Percentiles rank a stretch among this genome's conserved stretches.
These are phyloP conservation scores for Xestia c-nigrum DNA, from an alignment of 2,888 invertebrate genomes.

Conservation along the genomic window DNA sequence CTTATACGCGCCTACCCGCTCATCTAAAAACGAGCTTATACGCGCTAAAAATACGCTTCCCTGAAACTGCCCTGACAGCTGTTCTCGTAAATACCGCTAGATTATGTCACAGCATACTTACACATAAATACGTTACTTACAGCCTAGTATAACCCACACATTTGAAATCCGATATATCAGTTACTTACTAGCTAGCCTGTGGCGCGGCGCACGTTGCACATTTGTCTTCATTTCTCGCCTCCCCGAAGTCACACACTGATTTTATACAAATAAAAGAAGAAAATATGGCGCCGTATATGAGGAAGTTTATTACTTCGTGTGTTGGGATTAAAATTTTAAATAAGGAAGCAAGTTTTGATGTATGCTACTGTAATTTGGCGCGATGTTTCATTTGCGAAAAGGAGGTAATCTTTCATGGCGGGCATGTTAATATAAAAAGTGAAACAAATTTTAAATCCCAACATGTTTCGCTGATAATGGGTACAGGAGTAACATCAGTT, in stretches of 20 bases:
- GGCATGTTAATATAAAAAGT: neutral
- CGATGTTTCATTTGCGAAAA: constrained; percentile 7
- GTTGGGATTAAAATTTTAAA: constrained; percentile 31
- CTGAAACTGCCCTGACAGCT: neutral
- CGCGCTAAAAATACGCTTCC: neutral
- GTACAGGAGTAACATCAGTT: neutral
- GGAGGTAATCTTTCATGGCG: neutral
- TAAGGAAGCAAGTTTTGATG: constrained; percentile 22
- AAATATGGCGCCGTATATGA: constrained; percentile 33
- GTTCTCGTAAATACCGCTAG: neutral
- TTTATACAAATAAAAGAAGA: constrained; percentile 45
- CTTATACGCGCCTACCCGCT: neutral
- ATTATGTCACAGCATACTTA: neutral
- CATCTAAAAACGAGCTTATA: neutral
- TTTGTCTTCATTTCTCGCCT: constrained; percentile 60
- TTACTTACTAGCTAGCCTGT: constrained; percentile 42
- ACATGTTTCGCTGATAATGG: neutral
- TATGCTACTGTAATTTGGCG: constrained; percentile 1
- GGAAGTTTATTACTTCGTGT: constrained; percentile 36
- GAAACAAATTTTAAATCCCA: neutral
- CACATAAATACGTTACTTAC: constrained; percentile 4
- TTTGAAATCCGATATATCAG: constrained; percentile 37
- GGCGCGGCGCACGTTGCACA: constrained; percentile 37
- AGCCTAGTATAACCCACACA: constrained; percentile 3
- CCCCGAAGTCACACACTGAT: constrained; percentile 54